A percentile compares a stretch with the other conserved stretches of the same genome.
These are phyloP conservation scores for Megaleporinus macrocephalus DNA, from an alignment of 2,113 vertebrate genomes.

Conservation along the genomic window DNA sequence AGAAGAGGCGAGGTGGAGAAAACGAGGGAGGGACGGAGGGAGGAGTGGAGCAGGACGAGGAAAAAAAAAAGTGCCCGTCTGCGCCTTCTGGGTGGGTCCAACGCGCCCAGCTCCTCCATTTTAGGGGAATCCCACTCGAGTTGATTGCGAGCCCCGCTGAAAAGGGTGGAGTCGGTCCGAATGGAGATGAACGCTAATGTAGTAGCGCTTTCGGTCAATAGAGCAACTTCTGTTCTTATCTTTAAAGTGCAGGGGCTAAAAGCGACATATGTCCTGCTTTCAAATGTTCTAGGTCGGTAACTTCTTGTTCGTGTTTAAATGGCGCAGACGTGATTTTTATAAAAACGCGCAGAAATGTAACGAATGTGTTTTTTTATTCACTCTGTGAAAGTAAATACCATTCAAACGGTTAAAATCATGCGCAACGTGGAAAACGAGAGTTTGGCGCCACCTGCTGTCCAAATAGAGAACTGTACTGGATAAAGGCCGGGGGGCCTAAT, in stretches of 20 bases:
- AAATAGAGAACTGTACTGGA: background rate
- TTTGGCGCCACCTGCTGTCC: slow-evolving; percentile 42
- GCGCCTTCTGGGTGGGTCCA: slow-evolving; percentile 38
- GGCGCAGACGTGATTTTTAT: background rate
- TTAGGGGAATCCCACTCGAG: slow-evolving; percentile 62
- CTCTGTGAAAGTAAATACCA: background rate
- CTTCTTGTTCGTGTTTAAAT: background rate
- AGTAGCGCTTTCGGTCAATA: background rate
- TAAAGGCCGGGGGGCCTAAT: too few species aligned
- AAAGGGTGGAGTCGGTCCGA: slow-evolving; percentile 18
- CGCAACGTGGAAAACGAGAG: background rate
- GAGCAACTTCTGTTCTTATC: too few species aligned
- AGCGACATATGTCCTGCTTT: background rate
- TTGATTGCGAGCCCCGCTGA: slow-evolving; percentile 8
- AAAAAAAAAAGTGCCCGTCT: slow-evolving; percentile 37
- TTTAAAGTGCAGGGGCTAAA: background rate
- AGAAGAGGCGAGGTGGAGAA: slow-evolving; percentile 29
- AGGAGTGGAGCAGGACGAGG: slow-evolving; percentile 42
- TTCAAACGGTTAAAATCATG: background rate
- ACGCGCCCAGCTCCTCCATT: slow-evolving; percentile 62
- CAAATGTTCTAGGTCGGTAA: too few species aligned
- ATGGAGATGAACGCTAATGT: background rate
- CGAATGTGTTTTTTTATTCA: too few species aligned
- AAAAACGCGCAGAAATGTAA: background rate
- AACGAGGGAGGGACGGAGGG: slow-evolving; percentile 51